Evolutionary conservation across 2,888 invertebrate species (phyloP), one percentile per base, ranked within the genome.

Genomic region (Apantesis nais): DNA sequence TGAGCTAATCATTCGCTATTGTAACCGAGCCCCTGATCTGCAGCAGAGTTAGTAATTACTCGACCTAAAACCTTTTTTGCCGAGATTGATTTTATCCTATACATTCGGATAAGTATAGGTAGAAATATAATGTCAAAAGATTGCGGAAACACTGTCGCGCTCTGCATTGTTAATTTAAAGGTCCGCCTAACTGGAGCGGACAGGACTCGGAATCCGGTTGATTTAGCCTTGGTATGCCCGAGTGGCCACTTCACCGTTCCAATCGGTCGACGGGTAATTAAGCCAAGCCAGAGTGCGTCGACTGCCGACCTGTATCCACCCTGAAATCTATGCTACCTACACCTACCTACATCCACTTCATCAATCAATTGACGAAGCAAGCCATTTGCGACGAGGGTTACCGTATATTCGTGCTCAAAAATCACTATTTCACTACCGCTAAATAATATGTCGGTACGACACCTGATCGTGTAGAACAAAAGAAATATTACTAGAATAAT

Each of bases 221-320:
- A 87, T 85, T 83, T 91, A 93, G 91, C 94, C 94, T 94, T 94
- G 94, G 91, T 89, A 85, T 88, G 88, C 86, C 88, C 87, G 89
- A 93, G 91, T 92, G 91, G 90, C 92, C 92, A 94, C 93, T 94
- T 92, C 90, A 92, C 93, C 93, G 88, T 89, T 94, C 93, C 92
- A 93, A 92, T 93, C 91, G 88, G 86, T 79, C 83, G 88, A 85
- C 89, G 86, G 88, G 88, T 92, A 93, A 94, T 94, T 93, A 91
- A 90, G 83, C 88, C 84, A 78, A 85, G 83, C 84, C 83, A 80
- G 83, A 89, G 85, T 86, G 86, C 82, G 85, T 86, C 84, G 85
- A 84, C 85, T 82, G 86, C 75, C 85, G 88, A 87, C 90, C 90
- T 89, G 80, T 82, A 81, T 79, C 82, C 79, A 85, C 87, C 86